Evolutionary conservation across 2,113 vertebrate genomes (phyloP).

Genomic region (Cynopterus brachyotis): DNA sequence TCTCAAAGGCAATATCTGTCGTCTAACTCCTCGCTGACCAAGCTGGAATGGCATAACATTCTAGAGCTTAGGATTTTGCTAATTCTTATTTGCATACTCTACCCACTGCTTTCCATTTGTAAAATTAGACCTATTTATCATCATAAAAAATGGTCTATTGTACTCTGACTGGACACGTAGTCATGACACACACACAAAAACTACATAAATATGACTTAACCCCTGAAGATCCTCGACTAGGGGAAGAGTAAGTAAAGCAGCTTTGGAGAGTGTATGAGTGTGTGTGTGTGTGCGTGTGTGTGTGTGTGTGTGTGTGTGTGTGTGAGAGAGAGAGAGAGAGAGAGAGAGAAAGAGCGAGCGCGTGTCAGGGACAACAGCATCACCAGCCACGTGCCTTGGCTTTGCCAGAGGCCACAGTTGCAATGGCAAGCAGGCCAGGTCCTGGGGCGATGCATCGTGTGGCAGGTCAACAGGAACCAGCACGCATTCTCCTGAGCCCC

Average conservation of each 20-base stretch:
- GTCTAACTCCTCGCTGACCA: background rate
- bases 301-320: no score
- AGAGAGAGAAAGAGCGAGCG: no score
- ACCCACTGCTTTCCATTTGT: background rate
- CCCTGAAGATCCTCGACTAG: background rate
- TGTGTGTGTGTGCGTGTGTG: background rate
- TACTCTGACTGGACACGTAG: background rate
- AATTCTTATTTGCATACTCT: background rate
- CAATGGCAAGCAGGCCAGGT: background rate
- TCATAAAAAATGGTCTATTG: background rate
- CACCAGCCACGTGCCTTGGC: background rate
- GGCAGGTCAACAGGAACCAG: background rate
- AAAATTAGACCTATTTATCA: background rate
- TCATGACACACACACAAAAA: background rate
- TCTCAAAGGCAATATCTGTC: background rate
- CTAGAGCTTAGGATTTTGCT: background rate
- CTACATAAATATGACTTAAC: background rate
- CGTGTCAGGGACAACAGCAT: no score
- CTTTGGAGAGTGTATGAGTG: background rate
- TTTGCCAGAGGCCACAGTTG: background rate
- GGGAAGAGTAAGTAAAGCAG: background rate
- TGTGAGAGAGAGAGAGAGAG: no score
- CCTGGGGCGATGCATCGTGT: rapidly evolving
- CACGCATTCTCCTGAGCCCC: rapidly evolving
- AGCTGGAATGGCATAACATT: background rate